phyloP scores from a whole-genome alignment of 2,113 vertebrate species.

The Bubalus kerabau region DNA sequence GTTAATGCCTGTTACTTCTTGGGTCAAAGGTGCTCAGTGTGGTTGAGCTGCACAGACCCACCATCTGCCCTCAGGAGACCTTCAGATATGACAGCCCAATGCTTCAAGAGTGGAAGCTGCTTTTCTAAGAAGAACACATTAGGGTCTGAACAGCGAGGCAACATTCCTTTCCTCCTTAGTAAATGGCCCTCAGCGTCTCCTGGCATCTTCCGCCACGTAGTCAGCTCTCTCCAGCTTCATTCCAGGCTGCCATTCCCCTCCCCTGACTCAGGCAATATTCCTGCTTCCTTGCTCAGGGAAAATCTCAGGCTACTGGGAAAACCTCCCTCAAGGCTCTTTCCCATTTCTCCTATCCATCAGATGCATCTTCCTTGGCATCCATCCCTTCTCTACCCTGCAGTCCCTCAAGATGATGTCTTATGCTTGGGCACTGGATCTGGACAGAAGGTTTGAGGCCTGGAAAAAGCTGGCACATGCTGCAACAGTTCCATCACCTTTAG shows the following conservation, averaged over 20 bases:
- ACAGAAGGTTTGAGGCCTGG: neutral
- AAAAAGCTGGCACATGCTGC: neutral
- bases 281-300: neutral
- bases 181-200: neutral
- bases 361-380: neutral
- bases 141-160: neutral
- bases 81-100: neutral
- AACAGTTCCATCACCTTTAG: neutral
- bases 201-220: accelerated
- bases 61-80: neutral
- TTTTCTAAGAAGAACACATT: neutral
- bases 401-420: neutral
- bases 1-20: neutral
- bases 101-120: neutral
- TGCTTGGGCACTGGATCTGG: too few relatives aligned
- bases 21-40: neutral
- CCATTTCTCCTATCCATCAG: neutral
- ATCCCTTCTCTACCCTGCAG: neutral
- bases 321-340: neutral
- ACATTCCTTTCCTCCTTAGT: neutral
- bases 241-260: neutral
- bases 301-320: neutral
- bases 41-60: neutral
- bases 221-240: neutral
- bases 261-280: neutral